A percentile compares a stretch with the other conserved stretches of the same genome.
Conservation (phyloP, 2,888 invertebrate genomes). For the Lomographa bimaculata region DNA sequence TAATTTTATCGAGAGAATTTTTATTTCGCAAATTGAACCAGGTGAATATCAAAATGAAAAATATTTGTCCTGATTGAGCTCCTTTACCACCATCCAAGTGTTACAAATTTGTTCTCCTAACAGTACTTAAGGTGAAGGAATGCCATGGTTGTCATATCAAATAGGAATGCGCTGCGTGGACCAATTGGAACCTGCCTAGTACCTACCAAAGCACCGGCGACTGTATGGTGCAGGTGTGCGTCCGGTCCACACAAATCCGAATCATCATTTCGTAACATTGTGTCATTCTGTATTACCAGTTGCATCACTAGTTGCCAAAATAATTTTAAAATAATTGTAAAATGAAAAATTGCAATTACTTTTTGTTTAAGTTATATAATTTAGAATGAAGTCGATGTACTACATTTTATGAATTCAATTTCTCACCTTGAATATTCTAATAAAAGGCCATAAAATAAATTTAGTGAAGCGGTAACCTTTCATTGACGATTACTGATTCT, state of each 20-base stretch:
- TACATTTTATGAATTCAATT: no score
- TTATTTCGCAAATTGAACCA: no score
- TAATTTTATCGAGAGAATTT: no score
- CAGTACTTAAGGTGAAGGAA: constrained; percentile 14
- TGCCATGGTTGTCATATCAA: constrained; percentile 39
- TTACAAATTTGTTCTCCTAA: constrained; percentile 12
- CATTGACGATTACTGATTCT: constrained; percentile 19
- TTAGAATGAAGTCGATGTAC: no score
- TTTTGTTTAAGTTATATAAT: no score
- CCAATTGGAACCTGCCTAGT: constrained; percentile 39
- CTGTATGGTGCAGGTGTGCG: constrained; percentile 76
- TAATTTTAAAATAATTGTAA: no score
- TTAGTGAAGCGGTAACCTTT: not conserved
- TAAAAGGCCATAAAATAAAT: constrained; percentile 3
- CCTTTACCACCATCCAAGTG: no score
- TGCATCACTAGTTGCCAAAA: constrained; percentile 3
- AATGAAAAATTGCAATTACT: no score
- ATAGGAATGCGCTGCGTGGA: constrained; percentile 57
- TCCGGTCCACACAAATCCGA: constrained; percentile 69
- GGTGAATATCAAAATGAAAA: no score
- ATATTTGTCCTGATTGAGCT: no score
- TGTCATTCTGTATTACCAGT: not conserved
- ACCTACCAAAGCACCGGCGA: no score
- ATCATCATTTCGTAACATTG: constrained; percentile 27
- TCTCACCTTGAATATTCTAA: no score